Evolutionary conservation across 2,888 invertebrate species (phyloP).

Genomic region (Neocrepidodera transversa): DNA sequence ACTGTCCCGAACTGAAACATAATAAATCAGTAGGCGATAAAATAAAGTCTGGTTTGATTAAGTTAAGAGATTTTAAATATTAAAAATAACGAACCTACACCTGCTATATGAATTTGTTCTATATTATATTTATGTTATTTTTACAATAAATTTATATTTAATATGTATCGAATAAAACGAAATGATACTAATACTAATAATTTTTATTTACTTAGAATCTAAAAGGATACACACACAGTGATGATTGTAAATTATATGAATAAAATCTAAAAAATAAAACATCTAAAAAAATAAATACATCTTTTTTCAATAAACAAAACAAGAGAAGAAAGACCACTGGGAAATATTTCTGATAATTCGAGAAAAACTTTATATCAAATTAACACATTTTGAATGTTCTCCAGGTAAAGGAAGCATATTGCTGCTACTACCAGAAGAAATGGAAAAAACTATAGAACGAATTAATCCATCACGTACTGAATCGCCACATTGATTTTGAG

Average conservation of each 20-base stretch:
- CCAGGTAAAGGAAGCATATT: constrained; percentile 44
- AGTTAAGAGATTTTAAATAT: constrained; percentile 24
- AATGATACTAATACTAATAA: neutral
- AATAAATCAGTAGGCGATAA: constrained; percentile 51
- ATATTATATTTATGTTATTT: neutral
- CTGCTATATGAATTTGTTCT: neutral
- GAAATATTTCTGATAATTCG: neutral
- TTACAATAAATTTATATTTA: constrained; percentile 9
- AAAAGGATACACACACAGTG: constrained; percentile 12
- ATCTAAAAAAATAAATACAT: constrained; percentile 31
- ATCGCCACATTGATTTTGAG: constrained; percentile 74
- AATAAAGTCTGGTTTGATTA: constrained; percentile 34
- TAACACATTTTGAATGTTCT: constrained; percentile 43
- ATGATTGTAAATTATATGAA: constrained; percentile 29
- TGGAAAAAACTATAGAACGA: constrained; percentile 77
- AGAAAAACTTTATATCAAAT: constrained; percentile 41
- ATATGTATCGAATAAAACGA: neutral
- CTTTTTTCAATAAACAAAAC: constrained; percentile 6
- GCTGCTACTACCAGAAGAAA: constrained; percentile 53
- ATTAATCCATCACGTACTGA: constrained; percentile 80
- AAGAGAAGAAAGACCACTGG: constrained; percentile 10
- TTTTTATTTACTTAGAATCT: constrained; percentile 25
- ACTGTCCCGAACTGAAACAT: constrained; percentile 46
- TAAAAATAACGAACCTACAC: neutral
- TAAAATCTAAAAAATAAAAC: constrained; percentile 29